phyloP scores from a whole-genome alignment of 2,797 vertebrate species.

The Trachops cirrhosus region DNA sequence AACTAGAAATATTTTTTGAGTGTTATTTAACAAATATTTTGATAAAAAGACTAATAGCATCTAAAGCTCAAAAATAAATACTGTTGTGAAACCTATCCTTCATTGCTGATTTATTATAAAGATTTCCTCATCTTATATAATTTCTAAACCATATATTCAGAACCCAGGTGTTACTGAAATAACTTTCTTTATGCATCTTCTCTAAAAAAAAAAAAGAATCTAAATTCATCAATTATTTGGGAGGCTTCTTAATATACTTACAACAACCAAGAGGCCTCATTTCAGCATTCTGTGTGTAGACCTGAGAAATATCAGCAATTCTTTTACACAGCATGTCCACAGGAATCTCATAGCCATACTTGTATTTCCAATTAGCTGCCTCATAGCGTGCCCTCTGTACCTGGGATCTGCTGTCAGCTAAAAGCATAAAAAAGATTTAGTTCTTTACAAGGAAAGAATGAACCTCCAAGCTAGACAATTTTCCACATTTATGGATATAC shows the following conservation, averaged over 20 bases:
- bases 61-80: not conserved
- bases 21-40: too few species aligned
- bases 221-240: conserved; percentile 44
- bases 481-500: not conserved
- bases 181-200: not conserved
- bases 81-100: not conserved
- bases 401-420: conserved; percentile 97
- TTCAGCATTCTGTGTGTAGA: conserved; percentile 98
- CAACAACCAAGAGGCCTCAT: conserved; percentile 99
- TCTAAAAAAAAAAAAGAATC: not conserved
- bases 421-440: conserved; percentile 34
- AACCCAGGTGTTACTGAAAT: conserved; percentile 32
- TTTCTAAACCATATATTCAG: conserved; percentile 31
- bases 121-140: not conserved
- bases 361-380: conserved; percentile 98
- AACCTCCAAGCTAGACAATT: not conserved
- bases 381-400: conserved; percentile 98
- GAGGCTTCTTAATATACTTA: conserved; percentile 82
- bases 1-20: conserved; percentile 20
- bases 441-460: conserved; percentile 26
- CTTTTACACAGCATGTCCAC: conserved; percentile 99
- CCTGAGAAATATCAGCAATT: conserved; percentile 98
- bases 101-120: conserved; percentile 23
- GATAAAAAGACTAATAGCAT: not conserved
- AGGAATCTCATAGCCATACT: conserved; percentile 98